Percentiles rank a stretch among this genome's conserved stretches.
These are phyloP conservation scores for Caenorhabditis sulstoni DNA, from an alignment of 2,888 invertebrate species.

Conservation along the genomic window DNA sequence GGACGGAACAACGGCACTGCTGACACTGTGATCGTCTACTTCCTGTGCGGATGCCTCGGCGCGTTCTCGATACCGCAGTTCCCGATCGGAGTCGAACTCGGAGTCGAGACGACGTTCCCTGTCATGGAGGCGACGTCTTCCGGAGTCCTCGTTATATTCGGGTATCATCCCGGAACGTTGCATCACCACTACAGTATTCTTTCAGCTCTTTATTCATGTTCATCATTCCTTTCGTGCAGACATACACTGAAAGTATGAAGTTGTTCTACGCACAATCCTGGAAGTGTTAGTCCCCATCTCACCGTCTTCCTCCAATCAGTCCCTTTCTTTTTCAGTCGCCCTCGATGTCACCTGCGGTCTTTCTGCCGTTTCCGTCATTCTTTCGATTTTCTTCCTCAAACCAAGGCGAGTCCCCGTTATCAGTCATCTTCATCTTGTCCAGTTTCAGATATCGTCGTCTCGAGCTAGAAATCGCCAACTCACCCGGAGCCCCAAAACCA, in stretches of 20 bases:
- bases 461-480: slow-evolving; percentile 47
- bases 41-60: slow-evolving; percentile 54
- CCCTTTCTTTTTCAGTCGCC: slow-evolving; percentile 60
- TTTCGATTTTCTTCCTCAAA: slow-evolving; percentile 56
- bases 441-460: slow-evolving; percentile 51
- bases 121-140: slow-evolving; percentile 78
- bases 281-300: slow-evolving; percentile 37
- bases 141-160: slow-evolving; percentile 77
- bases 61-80: slow-evolving; percentile 69
- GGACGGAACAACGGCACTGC: neutral
- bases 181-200: neutral
- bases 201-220: slow-evolving; percentile 60
- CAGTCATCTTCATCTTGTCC: neutral
- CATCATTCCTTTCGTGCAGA: slow-evolving; percentile 52
- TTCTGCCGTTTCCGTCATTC: slow-evolving; percentile 41
- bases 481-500: neutral
- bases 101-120: slow-evolving; percentile 79
- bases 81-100: slow-evolving; percentile 71
- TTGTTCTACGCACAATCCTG: slow-evolving; percentile 45
- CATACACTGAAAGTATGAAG: slow-evolving; percentile 21
- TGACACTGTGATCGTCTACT: slow-evolving; percentile 35
- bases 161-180: slow-evolving; percentile 40
- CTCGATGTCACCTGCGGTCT: slow-evolving; percentile 63
- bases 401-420: slow-evolving; percentile 43
- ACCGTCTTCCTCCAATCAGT: neutral